phyloP scores from a whole-genome alignment of 1,140 invertebrate genomes.

The Calycopis cecrops region DNA sequence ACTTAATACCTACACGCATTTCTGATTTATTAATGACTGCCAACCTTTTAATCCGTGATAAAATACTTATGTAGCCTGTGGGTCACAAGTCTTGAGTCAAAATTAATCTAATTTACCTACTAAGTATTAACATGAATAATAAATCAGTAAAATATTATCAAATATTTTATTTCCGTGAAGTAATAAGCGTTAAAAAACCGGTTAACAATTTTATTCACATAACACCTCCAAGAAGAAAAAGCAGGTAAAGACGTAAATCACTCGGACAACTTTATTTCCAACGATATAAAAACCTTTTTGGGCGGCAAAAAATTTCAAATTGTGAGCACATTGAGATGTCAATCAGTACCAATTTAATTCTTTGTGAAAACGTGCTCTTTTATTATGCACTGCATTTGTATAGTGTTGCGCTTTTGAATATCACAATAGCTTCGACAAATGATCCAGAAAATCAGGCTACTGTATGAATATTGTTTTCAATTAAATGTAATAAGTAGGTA shows the following conservation, averaged over 20 bases:
- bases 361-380: slow-evolving; percentile 44
- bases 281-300: neutral
- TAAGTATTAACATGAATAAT: neutral
- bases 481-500: too few relatives aligned
- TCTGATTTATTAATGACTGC: too few relatives aligned
- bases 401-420: slow-evolving; percentile 32
- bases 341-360: slow-evolving; percentile 44
- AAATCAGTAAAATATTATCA: neutral
- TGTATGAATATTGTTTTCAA: slow-evolving; percentile 26
- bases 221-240: neutral
- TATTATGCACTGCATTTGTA: slow-evolving; percentile 2
- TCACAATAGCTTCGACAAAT: slow-evolving; percentile 41
- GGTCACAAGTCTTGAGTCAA: neutral
- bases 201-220: slow-evolving; percentile 8
- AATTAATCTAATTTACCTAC: neutral
- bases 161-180: slow-evolving; percentile 4
- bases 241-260: slow-evolving; percentile 5
- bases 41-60: too few relatives aligned
- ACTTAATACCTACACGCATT: too few relatives aligned
- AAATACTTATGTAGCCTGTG: too few relatives aligned
- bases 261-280: neutral
- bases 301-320: slow-evolving; percentile 27
- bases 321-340: slow-evolving; percentile 51
- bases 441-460: slow-evolving; percentile 57
- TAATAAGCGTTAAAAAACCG: neutral